Evolutionary conservation across 2,113 vertebrate species (phyloP).

Genomic region (Gambusia holbrooki): DNA sequence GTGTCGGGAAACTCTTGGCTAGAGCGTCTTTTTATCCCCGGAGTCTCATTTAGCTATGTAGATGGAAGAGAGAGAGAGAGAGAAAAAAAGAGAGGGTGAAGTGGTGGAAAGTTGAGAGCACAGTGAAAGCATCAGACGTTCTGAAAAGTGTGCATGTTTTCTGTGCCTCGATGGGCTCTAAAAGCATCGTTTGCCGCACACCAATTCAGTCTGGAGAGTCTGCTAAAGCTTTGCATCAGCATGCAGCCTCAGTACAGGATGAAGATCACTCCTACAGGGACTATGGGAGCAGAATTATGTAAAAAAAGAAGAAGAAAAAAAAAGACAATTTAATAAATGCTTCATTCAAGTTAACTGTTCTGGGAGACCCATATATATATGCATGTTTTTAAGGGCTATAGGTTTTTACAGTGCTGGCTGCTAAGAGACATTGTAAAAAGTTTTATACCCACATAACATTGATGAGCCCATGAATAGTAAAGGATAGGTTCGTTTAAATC

Average conservation of each 20-base stretch:
- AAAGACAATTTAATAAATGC: constrained; percentile 40
- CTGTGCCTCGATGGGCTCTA: constrained; percentile 13
- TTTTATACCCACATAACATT: constrained; percentile 41
- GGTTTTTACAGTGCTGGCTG: constrained; percentile 19
- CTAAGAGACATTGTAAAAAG: constrained; percentile 34
- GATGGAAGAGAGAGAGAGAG: constrained; percentile 2
- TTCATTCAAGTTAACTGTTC: constrained; percentile 49
- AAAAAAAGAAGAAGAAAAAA: constrained; percentile 29
- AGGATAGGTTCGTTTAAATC: constrained; percentile 22
- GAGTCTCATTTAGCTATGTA: constrained; percentile 35
- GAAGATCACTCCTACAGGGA: constrained; percentile 11
- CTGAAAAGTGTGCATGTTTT: constrained; percentile 25
- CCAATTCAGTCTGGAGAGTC: constrained; percentile 14
- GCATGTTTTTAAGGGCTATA: constrained; percentile 23
- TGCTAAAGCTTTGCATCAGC: constrained; percentile 7
- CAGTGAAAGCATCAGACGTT: constrained; percentile 20
- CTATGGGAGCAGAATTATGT: constrained; percentile 20
- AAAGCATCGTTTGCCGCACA: constrained; percentile 28
- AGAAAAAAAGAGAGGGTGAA: constrained; percentile 6
- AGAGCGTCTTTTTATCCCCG: constrained; percentile 15
- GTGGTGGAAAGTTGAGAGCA: constrained; percentile 10
- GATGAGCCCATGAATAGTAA: constrained; percentile 31
- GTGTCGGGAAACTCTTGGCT: constrained; percentile 23
- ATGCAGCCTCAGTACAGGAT: not conserved
- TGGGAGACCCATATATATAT: constrained; percentile 19